phyloP scores from a whole-genome alignment of 1,140 invertebrate species.

The Drosophila asahinai region DNA sequence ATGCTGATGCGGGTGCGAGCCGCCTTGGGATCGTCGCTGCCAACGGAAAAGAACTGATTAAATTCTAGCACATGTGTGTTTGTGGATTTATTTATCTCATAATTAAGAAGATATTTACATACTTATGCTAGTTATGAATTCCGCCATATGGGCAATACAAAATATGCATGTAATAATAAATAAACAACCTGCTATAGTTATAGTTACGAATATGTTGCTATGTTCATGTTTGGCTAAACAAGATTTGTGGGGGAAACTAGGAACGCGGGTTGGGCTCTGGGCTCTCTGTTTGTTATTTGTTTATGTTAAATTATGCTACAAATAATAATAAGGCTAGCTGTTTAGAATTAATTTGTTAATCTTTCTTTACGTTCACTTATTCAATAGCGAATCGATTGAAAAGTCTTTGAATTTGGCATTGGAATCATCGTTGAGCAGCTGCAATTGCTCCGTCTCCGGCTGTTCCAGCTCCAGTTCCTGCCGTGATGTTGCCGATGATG shows the following conservation, averaged over 20 bases:
- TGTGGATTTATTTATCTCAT: constrained; percentile 62
- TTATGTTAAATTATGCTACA: constrained; percentile 66
- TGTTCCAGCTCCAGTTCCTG: constrained; percentile 3
- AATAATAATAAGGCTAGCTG: constrained; percentile 57
- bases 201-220: constrained; percentile 49
- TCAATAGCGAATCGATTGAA: constrained; percentile 83
- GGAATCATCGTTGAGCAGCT: constrained; percentile 73
- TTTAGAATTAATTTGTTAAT: constrained; percentile 33
- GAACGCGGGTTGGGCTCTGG: constrained; percentile 63
- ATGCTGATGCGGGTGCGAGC: constrained; percentile 87
- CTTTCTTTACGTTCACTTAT: constrained; percentile 62
- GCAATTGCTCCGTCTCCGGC: constrained; percentile 21
- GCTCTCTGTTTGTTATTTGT: constrained; percentile 18
- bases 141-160: constrained; percentile 49
- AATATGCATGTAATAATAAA: constrained; percentile 76
- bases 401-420: constrained; percentile 85
- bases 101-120: constrained; percentile 55
- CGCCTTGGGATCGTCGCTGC: constrained; percentile 26
- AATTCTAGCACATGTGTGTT: constrained; percentile 51
- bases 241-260: constrained; percentile 51
- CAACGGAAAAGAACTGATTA: constrained; percentile 14
- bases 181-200: constrained; percentile 68
- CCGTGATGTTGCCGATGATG: constrained; percentile 23
- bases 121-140: constrained; percentile 62
- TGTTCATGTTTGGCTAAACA: constrained; percentile 70